phyloP scores from a whole-genome alignment of 2,797 vertebrate genomes.

The Galagoides demidoff region DNA sequence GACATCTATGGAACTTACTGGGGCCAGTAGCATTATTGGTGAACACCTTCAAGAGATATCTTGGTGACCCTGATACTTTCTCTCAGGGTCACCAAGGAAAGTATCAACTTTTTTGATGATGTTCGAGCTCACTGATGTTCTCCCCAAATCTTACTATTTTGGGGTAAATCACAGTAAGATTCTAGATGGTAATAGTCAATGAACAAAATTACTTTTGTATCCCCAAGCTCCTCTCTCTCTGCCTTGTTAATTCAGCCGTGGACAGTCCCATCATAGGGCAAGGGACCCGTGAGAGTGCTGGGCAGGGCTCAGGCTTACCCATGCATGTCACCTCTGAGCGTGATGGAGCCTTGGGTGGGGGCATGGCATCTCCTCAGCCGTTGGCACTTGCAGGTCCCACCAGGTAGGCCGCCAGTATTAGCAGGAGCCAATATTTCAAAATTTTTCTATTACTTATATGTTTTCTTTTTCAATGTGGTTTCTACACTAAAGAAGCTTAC shows the following conservation, averaged over 20 bases:
- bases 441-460: neutral
- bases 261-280: neutral
- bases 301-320: neutral
- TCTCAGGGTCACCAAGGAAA: too few species aligned
- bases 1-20: neutral
- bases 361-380: neutral
- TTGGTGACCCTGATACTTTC: neutral
- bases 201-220: neutral
- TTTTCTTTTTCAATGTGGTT: neutral
- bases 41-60: neutral
- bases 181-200: neutral
- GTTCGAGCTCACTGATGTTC: neutral
- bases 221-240: neutral
- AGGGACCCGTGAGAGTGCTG: neutral
- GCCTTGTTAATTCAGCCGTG: neutral
- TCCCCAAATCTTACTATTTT: neutral
- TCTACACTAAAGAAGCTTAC: neutral
- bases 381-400: neutral
- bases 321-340: too few species aligned
- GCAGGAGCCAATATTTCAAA: neutral
- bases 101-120: neutral
- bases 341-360: fast-evolving
- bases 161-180: neutral
- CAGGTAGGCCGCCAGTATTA: neutral
- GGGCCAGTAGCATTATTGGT: fast-evolving